Percentiles rank a stretch among this genome's conserved stretches.
Evolutionary conservation across 2,888 invertebrate species (phyloP).

Genomic region (Schizotus pectinicornis): DNA sequence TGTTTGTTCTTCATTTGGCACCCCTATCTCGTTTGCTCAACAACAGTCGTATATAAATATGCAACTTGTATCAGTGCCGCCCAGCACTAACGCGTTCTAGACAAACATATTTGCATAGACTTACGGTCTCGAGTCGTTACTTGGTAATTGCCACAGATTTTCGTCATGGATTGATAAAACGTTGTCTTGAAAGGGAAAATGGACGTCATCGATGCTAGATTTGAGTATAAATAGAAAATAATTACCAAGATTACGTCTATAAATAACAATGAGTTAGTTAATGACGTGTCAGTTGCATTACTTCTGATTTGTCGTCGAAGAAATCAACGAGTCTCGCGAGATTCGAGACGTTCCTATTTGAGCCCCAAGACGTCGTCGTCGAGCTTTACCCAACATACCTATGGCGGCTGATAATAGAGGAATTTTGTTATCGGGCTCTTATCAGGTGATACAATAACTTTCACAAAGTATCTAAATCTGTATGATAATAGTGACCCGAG

Average conservation of each 20-base stretch:
- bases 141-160: constrained; percentile 10
- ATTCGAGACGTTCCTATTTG: too few species aligned
- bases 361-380: too few species aligned
- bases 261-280: constrained; percentile 30
- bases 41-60: not conserved
- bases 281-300: constrained; percentile 15
- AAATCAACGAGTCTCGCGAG: too few species aligned
- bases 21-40: not conserved
- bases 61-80: not conserved
- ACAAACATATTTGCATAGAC: constrained; percentile 17
- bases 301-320: not conserved
- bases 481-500: too few species aligned
- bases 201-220: constrained; percentile 12
- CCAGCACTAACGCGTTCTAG: not conserved
- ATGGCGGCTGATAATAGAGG: too few species aligned
- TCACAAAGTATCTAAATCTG: too few species aligned
- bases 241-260: constrained; percentile 25
- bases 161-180: constrained; percentile 2
- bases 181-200: constrained; percentile 15
- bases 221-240: constrained; percentile 22
- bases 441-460: too few species aligned
- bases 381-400: too few species aligned
- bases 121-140: constrained; percentile 9
- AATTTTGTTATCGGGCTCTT: too few species aligned
- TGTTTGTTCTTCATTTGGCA: too few species aligned